These are phyloP conservation scores for Axea sp. DNA, from an alignment of 2,888 invertebrate species.

Conservation along the genomic window DNA sequence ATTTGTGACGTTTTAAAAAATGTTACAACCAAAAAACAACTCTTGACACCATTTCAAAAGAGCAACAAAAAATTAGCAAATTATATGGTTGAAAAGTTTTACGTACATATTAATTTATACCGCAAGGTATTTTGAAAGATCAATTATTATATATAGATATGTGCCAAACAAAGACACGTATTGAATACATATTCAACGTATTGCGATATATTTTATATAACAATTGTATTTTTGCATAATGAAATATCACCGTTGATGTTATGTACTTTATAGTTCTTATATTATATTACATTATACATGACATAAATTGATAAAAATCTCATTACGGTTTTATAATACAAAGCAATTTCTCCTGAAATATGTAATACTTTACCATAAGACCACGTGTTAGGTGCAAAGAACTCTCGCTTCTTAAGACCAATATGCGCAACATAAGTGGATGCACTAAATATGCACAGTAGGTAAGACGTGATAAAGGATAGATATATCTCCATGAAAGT, in stretches of 20 bases:
- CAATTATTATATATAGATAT: too few relatives aligned
- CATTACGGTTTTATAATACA: conserved; percentile 43
- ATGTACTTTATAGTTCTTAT: conserved; percentile 15
- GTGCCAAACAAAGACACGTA: too few relatives aligned
- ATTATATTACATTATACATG: conserved; percentile 17
- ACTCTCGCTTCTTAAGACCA: conserved; percentile 80
- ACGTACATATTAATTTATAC: too few relatives aligned
- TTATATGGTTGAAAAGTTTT: too few relatives aligned
- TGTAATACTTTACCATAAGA: conserved; percentile 79
- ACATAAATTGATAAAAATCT: conserved; percentile 42
- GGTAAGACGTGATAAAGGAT: conserved; percentile 81
- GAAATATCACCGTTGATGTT: conserved; percentile 2
- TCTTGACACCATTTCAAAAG: too few relatives aligned
- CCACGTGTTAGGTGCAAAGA: conserved; percentile 80
- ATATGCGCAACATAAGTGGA: conserved; percentile 79
- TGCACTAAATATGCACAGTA: conserved; percentile 82
- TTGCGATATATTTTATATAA: conserved; percentile 28
- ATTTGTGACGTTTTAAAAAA: too few relatives aligned
- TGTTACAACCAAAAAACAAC: too few relatives aligned
- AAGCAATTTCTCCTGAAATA: conserved; percentile 26
- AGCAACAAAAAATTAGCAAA: too few relatives aligned
- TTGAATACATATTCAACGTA: too few relatives aligned
- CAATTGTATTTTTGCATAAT: conserved; percentile 20
- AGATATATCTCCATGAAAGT: conserved; percentile 79
- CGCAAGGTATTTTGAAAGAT: too few relatives aligned